Evolutionary conservation across 2,113 vertebrate species (phyloP).

Genomic region (Fregata magnificens): DNA sequence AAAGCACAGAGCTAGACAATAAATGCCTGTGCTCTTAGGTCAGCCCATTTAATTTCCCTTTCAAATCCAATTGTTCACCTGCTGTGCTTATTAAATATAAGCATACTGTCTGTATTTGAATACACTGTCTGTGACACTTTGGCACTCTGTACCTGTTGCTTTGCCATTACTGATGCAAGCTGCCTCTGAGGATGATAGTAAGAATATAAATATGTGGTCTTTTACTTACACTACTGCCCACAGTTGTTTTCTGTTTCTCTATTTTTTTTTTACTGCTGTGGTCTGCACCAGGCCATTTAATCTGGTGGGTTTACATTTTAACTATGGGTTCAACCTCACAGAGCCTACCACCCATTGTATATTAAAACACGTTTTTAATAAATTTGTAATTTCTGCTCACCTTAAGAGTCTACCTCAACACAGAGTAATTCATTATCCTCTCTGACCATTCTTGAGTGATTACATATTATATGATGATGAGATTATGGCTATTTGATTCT

Average conservation of each 20-base stretch:
- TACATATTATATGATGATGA: background rate
- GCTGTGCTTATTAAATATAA: conserved; percentile 69
- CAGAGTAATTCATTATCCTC: background rate
- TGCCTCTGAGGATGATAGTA: background rate
- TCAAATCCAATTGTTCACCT: conserved; percentile 69
- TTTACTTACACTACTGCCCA: background rate
- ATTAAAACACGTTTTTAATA: background rate
- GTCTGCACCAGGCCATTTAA: background rate
- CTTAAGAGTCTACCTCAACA: background rate
- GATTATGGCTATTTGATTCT: background rate
- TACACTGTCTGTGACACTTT: conserved; percentile 6
- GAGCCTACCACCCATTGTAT: background rate
- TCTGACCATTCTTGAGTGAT: background rate
- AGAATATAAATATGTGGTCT: conserved; percentile 4
- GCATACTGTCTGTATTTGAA: conserved; percentile 46
- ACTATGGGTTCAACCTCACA: background rate
- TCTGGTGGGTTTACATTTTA: background rate
- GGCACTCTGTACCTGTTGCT: conserved; percentile 19
- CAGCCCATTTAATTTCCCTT: conserved; percentile 74
- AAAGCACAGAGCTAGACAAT: conserved; percentile 55
- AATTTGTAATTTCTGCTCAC: background rate
- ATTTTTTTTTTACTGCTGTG: background rate
- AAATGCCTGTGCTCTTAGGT: conserved; percentile 55
- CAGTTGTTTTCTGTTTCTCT: background rate
- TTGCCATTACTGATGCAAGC: conserved; percentile 23